Conservation (phyloP, 2,113 vertebrate species). For the Cromileptes altivelis region DNA sequence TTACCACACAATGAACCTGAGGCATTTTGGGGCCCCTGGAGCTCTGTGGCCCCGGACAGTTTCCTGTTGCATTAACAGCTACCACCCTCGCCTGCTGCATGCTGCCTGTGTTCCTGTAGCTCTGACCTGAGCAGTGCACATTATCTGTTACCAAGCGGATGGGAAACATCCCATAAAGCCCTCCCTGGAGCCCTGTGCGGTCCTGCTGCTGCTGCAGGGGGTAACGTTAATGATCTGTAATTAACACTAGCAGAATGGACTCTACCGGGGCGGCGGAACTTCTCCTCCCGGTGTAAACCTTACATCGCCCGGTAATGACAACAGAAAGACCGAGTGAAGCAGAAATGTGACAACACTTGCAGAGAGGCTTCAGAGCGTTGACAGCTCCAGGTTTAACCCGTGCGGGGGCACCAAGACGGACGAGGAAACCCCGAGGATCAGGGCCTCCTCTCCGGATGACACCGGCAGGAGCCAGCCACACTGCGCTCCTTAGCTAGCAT, state of each 20-base stretch:
- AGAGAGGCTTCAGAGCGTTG: slow-evolving; percentile 54
- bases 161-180: slow-evolving; percentile 57
- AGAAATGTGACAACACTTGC: slow-evolving; percentile 72
- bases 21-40: not conserved
- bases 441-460: slow-evolving; percentile 80
- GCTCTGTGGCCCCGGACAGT: not conserved
- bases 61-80: not conserved
- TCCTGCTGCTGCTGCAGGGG: slow-evolving; percentile 43
- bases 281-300: slow-evolving; percentile 31
- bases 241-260: slow-evolving; percentile 57
- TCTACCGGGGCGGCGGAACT: slow-evolving; percentile 43
- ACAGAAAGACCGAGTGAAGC: slow-evolving; percentile 33
- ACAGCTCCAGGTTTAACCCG: slow-evolving; percentile 58
- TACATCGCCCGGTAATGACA: slow-evolving; percentile 45
- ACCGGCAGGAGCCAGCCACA: slow-evolving; percentile 53
- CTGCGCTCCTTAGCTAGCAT: slow-evolving; percentile 69
- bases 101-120: slow-evolving; percentile 18
- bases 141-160: slow-evolving; percentile 58
- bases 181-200: slow-evolving; percentile 60
- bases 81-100: not conserved
- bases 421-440: slow-evolving; percentile 83
- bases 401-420: slow-evolving; percentile 51
- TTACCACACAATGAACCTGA: not conserved
- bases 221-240: slow-evolving; percentile 55
- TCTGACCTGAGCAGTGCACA: slow-evolving; percentile 40